A percentile compares a stretch with the other conserved stretches of the same genome.
These are phyloP conservation scores for Porphyrio hochstetteri DNA, from an alignment of 2,113 vertebrate genomes.

Conservation along the genomic window DNA sequence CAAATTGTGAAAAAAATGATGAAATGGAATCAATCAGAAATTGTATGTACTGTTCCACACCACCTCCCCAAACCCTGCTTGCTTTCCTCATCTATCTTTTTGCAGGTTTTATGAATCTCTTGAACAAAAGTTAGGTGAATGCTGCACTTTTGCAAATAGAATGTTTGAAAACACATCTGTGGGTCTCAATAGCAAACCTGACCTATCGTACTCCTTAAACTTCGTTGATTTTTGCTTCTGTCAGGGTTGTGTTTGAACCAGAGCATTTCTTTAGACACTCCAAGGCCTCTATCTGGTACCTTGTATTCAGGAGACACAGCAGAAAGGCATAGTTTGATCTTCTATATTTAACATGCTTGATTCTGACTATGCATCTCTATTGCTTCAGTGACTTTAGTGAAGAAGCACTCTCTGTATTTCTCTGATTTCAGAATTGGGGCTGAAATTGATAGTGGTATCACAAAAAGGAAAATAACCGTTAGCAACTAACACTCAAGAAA, in stretches of 20 bases:
- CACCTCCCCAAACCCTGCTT: background rate
- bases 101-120: background rate
- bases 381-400: background rate
- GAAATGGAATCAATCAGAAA: background rate
- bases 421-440: background rate
- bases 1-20: background rate
- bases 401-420: background rate
- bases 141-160: background rate
- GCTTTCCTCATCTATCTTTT: background rate
- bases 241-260: background rate
- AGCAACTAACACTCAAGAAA: background rate
- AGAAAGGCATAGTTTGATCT: background rate
- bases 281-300: background rate
- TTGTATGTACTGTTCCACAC: fast-evolving
- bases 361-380: background rate
- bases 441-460: background rate
- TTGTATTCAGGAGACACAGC: background rate
- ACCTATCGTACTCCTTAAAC: background rate
- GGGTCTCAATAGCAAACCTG: background rate
- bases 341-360: background rate
- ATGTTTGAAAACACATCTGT: background rate
- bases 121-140: background rate
- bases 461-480: background rate
- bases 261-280: background rate
- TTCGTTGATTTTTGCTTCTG: background rate